A percentile compares a stretch with the other conserved stretches of the same genome.
phyloP scores from a whole-genome alignment of 1,140 invertebrate species.

The Metopolophium dirhodum region DNA sequence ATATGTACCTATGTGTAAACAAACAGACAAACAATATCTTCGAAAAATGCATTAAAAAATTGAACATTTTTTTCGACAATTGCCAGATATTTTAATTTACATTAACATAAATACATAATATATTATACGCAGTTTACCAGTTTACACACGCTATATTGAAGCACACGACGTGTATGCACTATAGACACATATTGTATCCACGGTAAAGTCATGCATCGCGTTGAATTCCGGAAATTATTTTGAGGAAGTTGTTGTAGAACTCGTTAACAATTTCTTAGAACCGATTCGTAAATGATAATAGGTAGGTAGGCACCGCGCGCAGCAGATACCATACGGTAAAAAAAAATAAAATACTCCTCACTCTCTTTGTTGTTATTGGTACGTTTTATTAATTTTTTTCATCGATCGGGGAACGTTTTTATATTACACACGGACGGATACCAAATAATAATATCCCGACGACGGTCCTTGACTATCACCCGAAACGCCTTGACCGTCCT shows the following conservation, averaged over 20 bases:
- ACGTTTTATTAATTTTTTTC: neutral
- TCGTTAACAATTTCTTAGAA: neutral
- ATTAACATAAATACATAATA: too few species aligned
- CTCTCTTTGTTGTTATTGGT: neutral
- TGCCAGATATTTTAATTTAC: neutral
- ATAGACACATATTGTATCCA: neutral
- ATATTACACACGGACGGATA: neutral
- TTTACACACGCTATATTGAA: neutral
- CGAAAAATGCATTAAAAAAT: neutral
- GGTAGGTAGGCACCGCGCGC: too few species aligned
- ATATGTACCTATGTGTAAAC: neutral
- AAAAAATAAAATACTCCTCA: neutral
- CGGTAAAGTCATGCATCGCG: neutral
- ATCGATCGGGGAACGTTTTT: neutral
- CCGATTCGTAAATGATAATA: neutral
- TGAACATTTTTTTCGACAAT: neutral
- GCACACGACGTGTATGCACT: neutral
- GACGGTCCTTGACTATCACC: slow-evolving; percentile 48
- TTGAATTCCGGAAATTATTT: slow-evolving; percentile 20
- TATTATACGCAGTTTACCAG: neutral
- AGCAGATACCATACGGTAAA: neutral
- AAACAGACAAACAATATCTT: neutral
- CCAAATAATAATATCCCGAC: slow-evolving; percentile 47
- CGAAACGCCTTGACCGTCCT: slow-evolving; percentile 48
- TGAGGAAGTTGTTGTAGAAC: neutral